phyloP scores from a whole-genome alignment of 35 echinoderm and acorn worm genomes.

The Nesometra sesokonis region DNA sequence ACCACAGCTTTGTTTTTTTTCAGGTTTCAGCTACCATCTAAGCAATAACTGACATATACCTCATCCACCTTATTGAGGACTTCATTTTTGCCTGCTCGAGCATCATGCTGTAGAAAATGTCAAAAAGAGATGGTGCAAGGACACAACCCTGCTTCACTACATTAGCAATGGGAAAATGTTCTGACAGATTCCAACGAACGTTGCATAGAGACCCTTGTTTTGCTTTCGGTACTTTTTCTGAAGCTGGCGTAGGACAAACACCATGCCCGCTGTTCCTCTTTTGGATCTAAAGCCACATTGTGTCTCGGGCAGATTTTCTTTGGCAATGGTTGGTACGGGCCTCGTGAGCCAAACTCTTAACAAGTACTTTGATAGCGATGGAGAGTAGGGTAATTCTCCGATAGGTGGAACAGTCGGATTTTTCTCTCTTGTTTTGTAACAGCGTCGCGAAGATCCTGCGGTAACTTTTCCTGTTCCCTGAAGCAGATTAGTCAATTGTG shows the following conservation, averaged over 20 bases:
- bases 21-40: background rate
- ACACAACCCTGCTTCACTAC: background rate
- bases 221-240: background rate
- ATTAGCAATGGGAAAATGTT: background rate
- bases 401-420: conserved; percentile 14
- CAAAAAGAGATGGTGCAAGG: background rate
- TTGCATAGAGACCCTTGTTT: background rate
- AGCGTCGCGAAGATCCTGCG: conserved; percentile 33
- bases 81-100: conserved; percentile 1
- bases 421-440: conserved; percentile 39
- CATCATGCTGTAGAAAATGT: background rate
- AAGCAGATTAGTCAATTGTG: conserved; percentile 18
- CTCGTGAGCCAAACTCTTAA: conserved; percentile 9
- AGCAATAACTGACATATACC: too few relatives aligned
- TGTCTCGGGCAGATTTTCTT: conserved; percentile 12
- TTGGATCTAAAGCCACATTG: conserved; percentile 26
- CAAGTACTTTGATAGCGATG: conserved; percentile 35
- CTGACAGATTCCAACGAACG: background rate
- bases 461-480: conserved; percentile 27
- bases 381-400: conserved; percentile 31
- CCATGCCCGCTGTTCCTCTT: background rate
- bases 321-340: conserved; percentile 4
- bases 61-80: background rate
- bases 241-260: background rate
- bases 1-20: background rate